phyloP scores from a whole-genome alignment of 2,888 invertebrate genomes.

The Trachelus stipa region DNA sequence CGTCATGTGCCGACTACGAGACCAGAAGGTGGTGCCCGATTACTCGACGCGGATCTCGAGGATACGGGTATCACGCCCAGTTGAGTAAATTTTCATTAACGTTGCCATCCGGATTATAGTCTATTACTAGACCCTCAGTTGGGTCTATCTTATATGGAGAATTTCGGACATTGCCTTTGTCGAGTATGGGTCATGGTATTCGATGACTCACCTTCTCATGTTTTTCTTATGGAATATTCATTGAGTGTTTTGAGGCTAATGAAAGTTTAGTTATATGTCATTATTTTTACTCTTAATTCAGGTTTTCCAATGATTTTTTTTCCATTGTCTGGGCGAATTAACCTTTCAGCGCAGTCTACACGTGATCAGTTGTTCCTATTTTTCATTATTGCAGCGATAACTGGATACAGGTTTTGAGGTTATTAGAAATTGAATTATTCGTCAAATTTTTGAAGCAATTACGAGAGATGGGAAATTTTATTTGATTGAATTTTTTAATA shows the following conservation, averaged over 20 bases:
- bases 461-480: not conserved
- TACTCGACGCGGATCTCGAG: slow-evolving; percentile 9
- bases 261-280: not conserved
- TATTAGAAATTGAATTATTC: not conserved
- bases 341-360: not conserved
- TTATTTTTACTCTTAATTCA: not conserved
- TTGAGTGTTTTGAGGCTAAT: slow-evolving; percentile 32
- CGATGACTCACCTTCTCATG: slow-evolving; percentile 57
- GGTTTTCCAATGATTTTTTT: not conserved
- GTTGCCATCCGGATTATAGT: not conserved
- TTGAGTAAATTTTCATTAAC: slow-evolving; percentile 18
- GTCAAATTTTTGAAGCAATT: not conserved
- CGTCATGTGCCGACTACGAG: slow-evolving; percentile 51
- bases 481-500: not conserved
- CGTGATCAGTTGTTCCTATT: not conserved
- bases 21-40: slow-evolving; percentile 39
- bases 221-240: slow-evolving; percentile 30
- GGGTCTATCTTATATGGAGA: not conserved
- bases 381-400: not conserved
- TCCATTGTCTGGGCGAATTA: not conserved
- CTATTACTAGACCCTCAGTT: not conserved
- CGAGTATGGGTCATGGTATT: slow-evolving; percentile 30
- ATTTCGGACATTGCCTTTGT: slow-evolving; percentile 24
- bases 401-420: not conserved
- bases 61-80: slow-evolving; percentile 21